Evolutionary conservation across 2,888 invertebrate genomes (phyloP).

Genomic region (Physocephala rufipes): DNA sequence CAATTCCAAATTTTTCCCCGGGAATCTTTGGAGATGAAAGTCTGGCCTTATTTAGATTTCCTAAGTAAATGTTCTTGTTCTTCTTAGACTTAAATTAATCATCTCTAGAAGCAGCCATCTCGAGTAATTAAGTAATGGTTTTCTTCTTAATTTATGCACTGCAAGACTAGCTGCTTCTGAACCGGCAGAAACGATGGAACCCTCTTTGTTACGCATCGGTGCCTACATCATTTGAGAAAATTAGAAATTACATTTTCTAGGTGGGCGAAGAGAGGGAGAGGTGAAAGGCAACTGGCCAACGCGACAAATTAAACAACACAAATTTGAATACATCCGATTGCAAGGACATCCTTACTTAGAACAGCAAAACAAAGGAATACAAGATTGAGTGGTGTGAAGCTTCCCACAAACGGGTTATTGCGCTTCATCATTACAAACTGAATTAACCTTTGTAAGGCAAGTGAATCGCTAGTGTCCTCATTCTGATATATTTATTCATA

Average conservation of each 20-base stretch:
- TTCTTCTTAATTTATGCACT: slow-evolving; percentile 1
- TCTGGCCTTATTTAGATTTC: not conserved
- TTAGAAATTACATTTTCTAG: slow-evolving; percentile 30
- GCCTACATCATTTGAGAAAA: slow-evolving; percentile 30
- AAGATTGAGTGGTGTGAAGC: not conserved
- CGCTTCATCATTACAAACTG: not conserved
- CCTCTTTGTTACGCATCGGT: slow-evolving; percentile 19
- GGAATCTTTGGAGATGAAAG: not conserved
- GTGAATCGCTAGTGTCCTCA: too few relatives aligned
- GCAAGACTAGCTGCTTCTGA: not conserved
- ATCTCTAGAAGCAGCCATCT: not conserved
- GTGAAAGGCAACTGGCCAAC: slow-evolving; percentile 16
- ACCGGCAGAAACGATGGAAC: too few relatives aligned
- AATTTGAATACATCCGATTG: slow-evolving; percentile 25
- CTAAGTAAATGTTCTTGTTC: not conserved
- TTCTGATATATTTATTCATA: slow-evolving; percentile 54
- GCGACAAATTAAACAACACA: slow-evolving; percentile 31
- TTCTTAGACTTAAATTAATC: not conserved
- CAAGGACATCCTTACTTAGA: too few relatives aligned
- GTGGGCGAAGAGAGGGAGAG: too few relatives aligned
- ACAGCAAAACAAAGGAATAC: not conserved
- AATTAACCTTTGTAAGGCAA: slow-evolving; percentile 29
- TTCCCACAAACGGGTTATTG: slow-evolving; percentile 22
- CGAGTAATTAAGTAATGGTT: slow-evolving; percentile 7
- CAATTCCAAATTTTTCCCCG: not conserved